Evolutionary conservation across 1,140 invertebrate species (phyloP).

Genomic region (Pseudomyrmex sp.): DNA sequence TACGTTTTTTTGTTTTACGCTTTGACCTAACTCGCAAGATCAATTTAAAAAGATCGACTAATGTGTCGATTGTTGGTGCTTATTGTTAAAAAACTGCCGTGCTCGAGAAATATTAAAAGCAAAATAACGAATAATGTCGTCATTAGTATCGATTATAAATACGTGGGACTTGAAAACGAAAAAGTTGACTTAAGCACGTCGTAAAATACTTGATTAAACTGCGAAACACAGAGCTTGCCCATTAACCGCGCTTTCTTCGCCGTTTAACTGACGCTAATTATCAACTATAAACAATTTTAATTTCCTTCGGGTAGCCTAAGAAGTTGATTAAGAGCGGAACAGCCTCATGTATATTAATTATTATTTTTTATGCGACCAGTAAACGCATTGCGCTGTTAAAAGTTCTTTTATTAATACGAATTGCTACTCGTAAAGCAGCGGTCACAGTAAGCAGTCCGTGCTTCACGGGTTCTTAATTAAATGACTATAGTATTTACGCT

Average conservation of each 20-base stretch:
- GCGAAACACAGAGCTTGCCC: constrained; percentile 11
- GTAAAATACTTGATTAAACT: constrained; percentile 72
- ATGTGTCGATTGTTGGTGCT: not conserved
- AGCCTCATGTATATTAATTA: constrained; percentile 74
- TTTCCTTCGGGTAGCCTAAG: constrained; percentile 71
- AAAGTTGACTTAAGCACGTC: constrained; percentile 63
- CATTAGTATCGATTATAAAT: constrained; percentile 61
- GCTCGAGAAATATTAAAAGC: not conserved
- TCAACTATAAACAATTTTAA: constrained; percentile 78
- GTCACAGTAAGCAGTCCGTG: constrained; percentile 19
- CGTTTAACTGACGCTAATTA: constrained; percentile 74
- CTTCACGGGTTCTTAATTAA: constrained; percentile 73
- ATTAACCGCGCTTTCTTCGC: constrained; percentile 55
- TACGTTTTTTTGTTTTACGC: constrained; percentile 51
- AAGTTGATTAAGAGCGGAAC: constrained; percentile 73
- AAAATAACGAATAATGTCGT: constrained; percentile 12
- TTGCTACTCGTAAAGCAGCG: constrained; percentile 74
- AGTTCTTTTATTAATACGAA: constrained; percentile 81
- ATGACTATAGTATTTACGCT: constrained; percentile 58
- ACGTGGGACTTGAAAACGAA: constrained; percentile 39
- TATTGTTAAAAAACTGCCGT: no score
- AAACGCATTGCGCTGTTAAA: constrained; percentile 66
- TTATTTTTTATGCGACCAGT: constrained; percentile 72
- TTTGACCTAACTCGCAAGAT: constrained; percentile 23
- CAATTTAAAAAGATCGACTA: constrained; percentile 52